Percentiles rank a stretch among this genome's conserved stretches.
phyloP scores from a whole-genome alignment of 1,140 invertebrate species.

The Augochlora pura region DNA sequence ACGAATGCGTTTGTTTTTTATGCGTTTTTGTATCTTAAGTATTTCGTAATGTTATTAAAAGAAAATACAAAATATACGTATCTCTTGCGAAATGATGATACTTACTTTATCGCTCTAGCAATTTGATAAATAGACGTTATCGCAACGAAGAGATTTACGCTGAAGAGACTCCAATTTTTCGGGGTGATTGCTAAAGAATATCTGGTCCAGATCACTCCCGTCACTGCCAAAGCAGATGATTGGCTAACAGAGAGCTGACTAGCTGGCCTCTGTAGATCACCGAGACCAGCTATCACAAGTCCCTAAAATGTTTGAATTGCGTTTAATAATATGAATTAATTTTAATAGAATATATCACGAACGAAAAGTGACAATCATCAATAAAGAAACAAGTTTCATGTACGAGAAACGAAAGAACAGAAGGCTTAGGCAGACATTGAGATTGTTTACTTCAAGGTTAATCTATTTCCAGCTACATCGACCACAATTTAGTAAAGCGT shows the following conservation, averaged over 20 bases:
- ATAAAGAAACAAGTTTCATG: background rate
- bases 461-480: conserved; percentile 33
- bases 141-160: conserved; percentile 96
- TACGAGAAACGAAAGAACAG: background rate
- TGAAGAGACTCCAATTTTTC: conserved; percentile 95
- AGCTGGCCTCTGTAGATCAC: conserved; percentile 94
- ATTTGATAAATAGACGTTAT: conserved; percentile 92
- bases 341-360: background rate
- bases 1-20: background rate
- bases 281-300: conserved; percentile 94
- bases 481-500: background rate
- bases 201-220: conserved; percentile 90
- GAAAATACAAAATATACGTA: background rate
- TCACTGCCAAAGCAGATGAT: conserved; percentile 88
- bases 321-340: background rate
- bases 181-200: conserved; percentile 97
- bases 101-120: conserved; percentile 83
- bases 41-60: too few relatives aligned
- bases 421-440: background rate
- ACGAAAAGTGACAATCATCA: background rate
- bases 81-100: background rate
- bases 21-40: background rate
- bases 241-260: conserved; percentile 94
- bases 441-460: conserved; percentile 12
- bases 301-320: conserved; percentile 82